A percentile compares a stretch with the other conserved stretches of the same genome.
phyloP scores from a whole-genome alignment of 1,140 invertebrate genomes.

The Drosophila sproati region DNA sequence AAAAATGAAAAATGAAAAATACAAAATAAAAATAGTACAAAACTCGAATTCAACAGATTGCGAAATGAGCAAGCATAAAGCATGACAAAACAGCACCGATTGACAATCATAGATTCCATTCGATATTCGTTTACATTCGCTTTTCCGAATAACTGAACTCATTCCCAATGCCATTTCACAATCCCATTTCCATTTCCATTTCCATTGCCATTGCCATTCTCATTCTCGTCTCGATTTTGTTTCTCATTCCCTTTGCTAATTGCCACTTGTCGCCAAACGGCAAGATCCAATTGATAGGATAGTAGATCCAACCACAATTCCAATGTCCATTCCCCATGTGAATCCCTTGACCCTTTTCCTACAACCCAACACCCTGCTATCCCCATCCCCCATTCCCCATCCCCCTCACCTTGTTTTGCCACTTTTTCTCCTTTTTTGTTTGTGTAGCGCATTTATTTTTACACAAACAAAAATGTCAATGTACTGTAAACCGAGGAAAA shows the following conservation, averaged over 20 bases:
- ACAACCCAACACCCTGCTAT: no score
- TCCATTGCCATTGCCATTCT: conserved; percentile 4
- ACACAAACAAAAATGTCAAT: conserved; percentile 49
- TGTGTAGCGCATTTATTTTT: conserved; percentile 43
- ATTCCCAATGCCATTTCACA: conserved; percentile 6
- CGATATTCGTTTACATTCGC: neutral
- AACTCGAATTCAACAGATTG: conserved; percentile 23
- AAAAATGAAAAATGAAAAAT: no score
- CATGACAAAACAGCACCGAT: conserved; percentile 13
- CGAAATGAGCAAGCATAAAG: conserved; percentile 19
- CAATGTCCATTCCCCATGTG: conserved; percentile 19
- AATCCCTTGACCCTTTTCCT: conserved; percentile 23
- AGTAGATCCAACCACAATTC: conserved; percentile 3
- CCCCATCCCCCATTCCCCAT: no score
- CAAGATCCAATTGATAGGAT: conserved; percentile 19
- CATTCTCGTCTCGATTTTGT: neutral
- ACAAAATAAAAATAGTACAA: neutral
- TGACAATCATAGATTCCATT: conserved; percentile 31
- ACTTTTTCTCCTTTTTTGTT: neutral
- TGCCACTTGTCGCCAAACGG: conserved; percentile 17
- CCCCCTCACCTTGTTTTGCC: no score
- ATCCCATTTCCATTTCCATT: conserved; percentile 4
- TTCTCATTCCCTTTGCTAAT: conserved; percentile 9
- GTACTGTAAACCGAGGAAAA: conserved; percentile 4
- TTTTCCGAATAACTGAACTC: neutral